These are phyloP conservation scores for Microtus richardsoni DNA, from an alignment of 2,113 vertebrate species.

Conservation along the genomic window DNA sequence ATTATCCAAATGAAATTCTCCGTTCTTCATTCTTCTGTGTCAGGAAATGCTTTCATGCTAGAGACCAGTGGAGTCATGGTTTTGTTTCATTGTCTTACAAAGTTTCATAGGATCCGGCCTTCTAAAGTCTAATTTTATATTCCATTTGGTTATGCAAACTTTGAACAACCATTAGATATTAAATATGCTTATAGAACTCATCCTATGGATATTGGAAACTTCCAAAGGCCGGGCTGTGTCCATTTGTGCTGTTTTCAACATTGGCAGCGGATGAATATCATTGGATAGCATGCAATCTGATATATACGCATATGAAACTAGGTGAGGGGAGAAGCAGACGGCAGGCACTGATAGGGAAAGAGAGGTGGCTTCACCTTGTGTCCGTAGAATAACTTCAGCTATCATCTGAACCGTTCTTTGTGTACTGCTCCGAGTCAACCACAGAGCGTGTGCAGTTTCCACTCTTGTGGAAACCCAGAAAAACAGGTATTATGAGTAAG, in stretches of 20 bases:
- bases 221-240: background rate
- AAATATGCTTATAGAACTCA: background rate
- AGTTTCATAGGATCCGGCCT: background rate
- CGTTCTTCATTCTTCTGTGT: rapidly evolving
- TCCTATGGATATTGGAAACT: background rate
- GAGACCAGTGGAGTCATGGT: background rate
- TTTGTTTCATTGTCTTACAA: background rate
- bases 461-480: background rate
- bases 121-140: background rate
- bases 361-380: rapidly evolving
- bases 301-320: background rate
- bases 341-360: background rate
- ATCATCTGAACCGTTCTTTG: background rate
- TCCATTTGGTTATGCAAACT: background rate
- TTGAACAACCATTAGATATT: background rate
- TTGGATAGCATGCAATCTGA: background rate
- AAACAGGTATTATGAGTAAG: background rate
- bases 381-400: background rate
- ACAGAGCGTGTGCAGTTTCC: background rate
- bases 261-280: background rate
- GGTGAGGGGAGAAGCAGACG: background rate
- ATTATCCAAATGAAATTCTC: background rate
- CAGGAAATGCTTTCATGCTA: background rate
- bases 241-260: background rate
- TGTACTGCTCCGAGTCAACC: too few species aligned